Evolutionary conservation across 2,888 invertebrate genomes (phyloP).

Genomic region (Autographa gamma): DNA sequence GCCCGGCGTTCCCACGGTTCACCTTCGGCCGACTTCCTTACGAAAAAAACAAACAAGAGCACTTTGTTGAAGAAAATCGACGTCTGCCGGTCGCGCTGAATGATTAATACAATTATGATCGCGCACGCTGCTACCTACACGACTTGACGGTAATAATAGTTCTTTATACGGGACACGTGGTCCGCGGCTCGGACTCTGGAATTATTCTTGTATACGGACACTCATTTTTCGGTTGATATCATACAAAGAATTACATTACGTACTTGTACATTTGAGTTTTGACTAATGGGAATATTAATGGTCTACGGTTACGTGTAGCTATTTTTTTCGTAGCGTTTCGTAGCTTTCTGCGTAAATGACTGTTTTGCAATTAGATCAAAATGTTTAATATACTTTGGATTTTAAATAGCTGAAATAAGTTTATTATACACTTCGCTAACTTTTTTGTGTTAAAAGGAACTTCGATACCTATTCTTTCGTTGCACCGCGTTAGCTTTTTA

Average conservation of each 20-base stretch:
- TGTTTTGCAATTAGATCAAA: not conserved
- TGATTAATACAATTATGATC: slow-evolving; percentile 89
- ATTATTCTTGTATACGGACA: slow-evolving; percentile 57
- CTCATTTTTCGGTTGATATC: slow-evolving; percentile 66
- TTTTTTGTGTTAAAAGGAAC: no score
- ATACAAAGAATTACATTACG: slow-evolving; percentile 58
- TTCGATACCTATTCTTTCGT: no score
- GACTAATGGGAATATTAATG: slow-evolving; percentile 30
- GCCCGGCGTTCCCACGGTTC: slow-evolving; percentile 89
- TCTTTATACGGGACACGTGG: slow-evolving; percentile 86
- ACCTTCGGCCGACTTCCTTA: slow-evolving; percentile 88
- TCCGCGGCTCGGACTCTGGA: slow-evolving; percentile 62
- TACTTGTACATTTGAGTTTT: slow-evolving; percentile 43
- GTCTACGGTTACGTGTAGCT: slow-evolving; percentile 46
- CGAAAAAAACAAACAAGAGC: slow-evolving; percentile 89
- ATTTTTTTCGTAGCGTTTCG: slow-evolving; percentile 47
- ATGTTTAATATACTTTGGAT: not conserved
- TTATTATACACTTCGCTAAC: not conserved
- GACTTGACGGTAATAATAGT: slow-evolving; percentile 82
- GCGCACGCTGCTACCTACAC: slow-evolving; percentile 85
- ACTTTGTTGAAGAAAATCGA: slow-evolving; percentile 89
- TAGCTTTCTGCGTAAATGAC: slow-evolving; percentile 35
- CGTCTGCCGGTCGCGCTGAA: slow-evolving; percentile 88
- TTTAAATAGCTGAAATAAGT: not conserved
- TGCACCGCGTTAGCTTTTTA: no score